Conservation (phyloP, 2,113 vertebrate species). For the Conger conger region DNA sequence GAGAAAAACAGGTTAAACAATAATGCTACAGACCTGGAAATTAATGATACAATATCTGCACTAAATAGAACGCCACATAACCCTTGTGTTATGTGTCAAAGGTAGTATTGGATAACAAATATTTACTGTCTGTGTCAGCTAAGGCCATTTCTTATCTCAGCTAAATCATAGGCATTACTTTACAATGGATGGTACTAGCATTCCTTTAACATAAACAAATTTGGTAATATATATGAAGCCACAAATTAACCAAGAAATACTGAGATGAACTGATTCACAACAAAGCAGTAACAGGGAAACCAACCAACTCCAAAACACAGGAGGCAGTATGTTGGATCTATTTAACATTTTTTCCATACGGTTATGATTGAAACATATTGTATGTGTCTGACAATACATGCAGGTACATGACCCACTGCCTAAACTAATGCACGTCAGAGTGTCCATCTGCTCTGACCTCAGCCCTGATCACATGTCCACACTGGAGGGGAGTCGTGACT, state of each 20-base stretch:
- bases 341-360: neutral
- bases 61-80: neutral
- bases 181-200: neutral
- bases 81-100: neutral
- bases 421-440: neutral
- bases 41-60: neutral
- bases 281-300: neutral
- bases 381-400: neutral
- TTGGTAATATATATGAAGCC: neutral
- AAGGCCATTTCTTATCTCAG: neutral
- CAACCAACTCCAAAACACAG: neutral
- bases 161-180: too few relatives aligned
- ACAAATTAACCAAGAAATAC: neutral
- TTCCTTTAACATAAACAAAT: too few relatives aligned
- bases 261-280: neutral
- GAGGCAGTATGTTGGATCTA: neutral
- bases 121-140: neutral
- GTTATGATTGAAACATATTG: neutral
- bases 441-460: slow-evolving; percentile 5
- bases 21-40: neutral
- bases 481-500: slow-evolving; percentile 15
- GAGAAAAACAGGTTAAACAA: neutral
- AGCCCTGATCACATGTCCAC: slow-evolving; percentile 31
- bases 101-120: neutral
- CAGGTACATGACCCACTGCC: neutral